Evolutionary conservation across 2,797 vertebrate species (phyloP), one percentile per base, ranked within the genome.

Genomic region (Malacoraja senta): DNA sequence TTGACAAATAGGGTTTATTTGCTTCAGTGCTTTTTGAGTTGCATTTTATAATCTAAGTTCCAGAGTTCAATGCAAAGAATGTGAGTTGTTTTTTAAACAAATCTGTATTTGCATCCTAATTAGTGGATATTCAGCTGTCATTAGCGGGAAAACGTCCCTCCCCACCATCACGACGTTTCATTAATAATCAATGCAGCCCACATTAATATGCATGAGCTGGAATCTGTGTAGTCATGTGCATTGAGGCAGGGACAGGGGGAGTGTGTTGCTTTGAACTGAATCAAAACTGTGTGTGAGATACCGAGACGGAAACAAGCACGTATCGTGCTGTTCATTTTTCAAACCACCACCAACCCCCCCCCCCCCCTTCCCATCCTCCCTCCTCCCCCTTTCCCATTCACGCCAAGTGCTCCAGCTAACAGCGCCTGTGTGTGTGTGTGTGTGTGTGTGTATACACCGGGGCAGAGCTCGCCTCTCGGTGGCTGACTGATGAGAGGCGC

Each of bases 401-500:
- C 94, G 95, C 96, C 94, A 94, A 93, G 61, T 68, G 24, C 86
- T 95, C 96, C 96, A 96, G 96, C 95, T 94, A 95, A 97, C 97
- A 97, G 96, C 96, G 95, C 96, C 94, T 92, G 94, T 94, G 94
- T 95, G 94, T 95, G 94, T 95, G 58, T n/a, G 38, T 95, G 94
- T 95, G 94, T 95, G 58, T n/a, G 44, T 91, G 74, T 58, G 74
- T 93, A 74, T 8, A 53, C 44, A 53, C 44, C 44, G 44, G 44
- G 44, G 44, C 44, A 53, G 92, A 95, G 96, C 96, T 95, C 63
- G 35, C 97, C 96, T 96, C 96, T 96, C 96, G 97, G 97, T 97
- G 97, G 98, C 98, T 97, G 97, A 98, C 98, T 97, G 97, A 99
- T 99, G 98, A 99, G 97, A 98, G 97, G 95, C 97, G 95, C 97